Conservation (phyloP, 2,797 vertebrate species). For the Epinephelus malabaricus region DNA sequence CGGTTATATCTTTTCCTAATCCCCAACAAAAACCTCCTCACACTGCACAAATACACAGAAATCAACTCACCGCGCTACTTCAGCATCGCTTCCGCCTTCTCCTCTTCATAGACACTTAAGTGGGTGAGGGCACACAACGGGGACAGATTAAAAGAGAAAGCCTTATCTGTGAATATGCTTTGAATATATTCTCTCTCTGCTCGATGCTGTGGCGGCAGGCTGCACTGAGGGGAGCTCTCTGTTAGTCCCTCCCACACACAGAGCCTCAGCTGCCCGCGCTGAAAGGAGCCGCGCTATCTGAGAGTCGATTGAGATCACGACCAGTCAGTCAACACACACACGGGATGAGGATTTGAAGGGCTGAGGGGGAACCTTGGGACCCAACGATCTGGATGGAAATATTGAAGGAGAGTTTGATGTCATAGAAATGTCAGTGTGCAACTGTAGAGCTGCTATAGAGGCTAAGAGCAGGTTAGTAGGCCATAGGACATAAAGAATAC, state of each 20-base stretch:
- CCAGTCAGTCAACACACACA: conserved; percentile 56
- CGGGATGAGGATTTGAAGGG: conserved; percentile 33
- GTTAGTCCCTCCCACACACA: conserved; percentile 81
- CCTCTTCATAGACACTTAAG: conserved; percentile 20
- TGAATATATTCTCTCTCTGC: conserved; percentile 30
- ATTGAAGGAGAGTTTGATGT: not conserved
- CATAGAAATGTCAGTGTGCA: not conserved
- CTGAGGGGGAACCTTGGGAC: conserved; percentile 51
- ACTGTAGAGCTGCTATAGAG: not conserved
- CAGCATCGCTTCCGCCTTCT: conserved; percentile 52
- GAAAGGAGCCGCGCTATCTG: conserved; percentile 75
- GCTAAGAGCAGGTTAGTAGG: conserved; percentile 13
- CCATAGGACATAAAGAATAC: conserved; percentile 16
- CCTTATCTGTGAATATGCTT: conserved; percentile 54
- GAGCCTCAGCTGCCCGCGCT: conserved; percentile 64
- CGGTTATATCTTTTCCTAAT: conserved; percentile 39
- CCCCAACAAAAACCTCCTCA: conserved; percentile 19
- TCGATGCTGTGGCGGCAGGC: conserved; percentile 63
- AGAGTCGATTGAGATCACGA: conserved; percentile 71
- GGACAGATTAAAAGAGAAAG: conserved; percentile 22
- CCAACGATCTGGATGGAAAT: conserved; percentile 19
- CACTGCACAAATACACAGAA: conserved; percentile 18
- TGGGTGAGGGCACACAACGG: conserved; percentile 18
- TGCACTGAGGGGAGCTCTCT: conserved; percentile 61
- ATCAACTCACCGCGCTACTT: conserved; percentile 74